Percentiles rank a stretch among this genome's conserved stretches.
These are phyloP conservation scores for Pammene aurita DNA, from an alignment of 2,888 invertebrate species.

Conservation along the genomic window DNA sequence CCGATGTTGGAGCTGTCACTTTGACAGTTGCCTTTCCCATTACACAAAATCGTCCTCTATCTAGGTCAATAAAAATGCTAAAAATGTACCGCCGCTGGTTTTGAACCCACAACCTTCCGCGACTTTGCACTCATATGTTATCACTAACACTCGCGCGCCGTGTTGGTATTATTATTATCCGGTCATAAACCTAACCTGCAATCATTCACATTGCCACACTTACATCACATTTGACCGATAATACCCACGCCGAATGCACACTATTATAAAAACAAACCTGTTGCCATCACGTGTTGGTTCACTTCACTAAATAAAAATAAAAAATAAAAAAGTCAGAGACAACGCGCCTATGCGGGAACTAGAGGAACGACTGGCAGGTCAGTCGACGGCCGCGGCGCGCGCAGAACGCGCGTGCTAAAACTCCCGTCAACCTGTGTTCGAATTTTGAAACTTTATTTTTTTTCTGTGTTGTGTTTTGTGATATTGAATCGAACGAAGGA, in stretches of 20 bases:
- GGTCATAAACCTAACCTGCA: constrained; percentile 23
- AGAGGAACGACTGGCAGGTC: constrained; percentile 47
- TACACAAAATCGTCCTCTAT: constrained; percentile 3
- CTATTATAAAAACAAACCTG: constrained; percentile 41
- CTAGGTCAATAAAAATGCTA: not conserved
- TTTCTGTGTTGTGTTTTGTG: constrained; percentile 46
- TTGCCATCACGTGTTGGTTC: constrained; percentile 41
- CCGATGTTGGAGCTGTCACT: no score
- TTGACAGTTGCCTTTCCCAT: no score
- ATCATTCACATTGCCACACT: constrained; percentile 16
- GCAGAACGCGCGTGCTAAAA: constrained; percentile 52
- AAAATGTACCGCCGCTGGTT: not conserved
- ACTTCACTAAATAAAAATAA: constrained; percentile 39
- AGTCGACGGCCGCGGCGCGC: constrained; percentile 62
- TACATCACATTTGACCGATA: constrained; percentile 32
- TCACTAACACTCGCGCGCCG: constrained; percentile 5
- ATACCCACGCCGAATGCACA: constrained; percentile 35
- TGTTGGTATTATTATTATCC: not conserved
- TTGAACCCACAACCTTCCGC: constrained; percentile 20
- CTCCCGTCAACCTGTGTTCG: constrained; percentile 52
- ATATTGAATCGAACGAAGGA: constrained; percentile 24
- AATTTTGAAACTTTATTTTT: constrained; percentile 40
- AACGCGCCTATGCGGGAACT: constrained; percentile 41
- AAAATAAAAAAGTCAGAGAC: constrained; percentile 39
- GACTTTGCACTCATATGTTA: constrained; percentile 13